Base-by-base conservation (phyloP, 2,113 vertebrate genomes). In the Pseudois nayaur region DNA sequence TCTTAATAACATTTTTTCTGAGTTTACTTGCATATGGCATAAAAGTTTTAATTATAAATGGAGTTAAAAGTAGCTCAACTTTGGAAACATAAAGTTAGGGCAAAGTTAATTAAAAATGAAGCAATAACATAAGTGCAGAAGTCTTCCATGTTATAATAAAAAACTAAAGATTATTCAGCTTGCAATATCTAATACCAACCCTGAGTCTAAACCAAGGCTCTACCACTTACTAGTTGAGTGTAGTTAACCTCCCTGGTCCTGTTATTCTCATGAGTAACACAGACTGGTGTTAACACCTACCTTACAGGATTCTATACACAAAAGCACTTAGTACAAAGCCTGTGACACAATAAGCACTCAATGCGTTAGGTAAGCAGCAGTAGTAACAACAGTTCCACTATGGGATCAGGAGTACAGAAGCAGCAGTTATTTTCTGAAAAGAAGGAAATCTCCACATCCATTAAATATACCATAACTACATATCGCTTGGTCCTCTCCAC, bases 191-290 rank as follows among this genome's bases (percentile, higher is more conserved):
- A n/a, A 21, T 50, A 55, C 43, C 74, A n/a, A 59, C 67, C 31
- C 45, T 31, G 31, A 15, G 31, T 82, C 95, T 94, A 98, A 97
- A 98, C 43, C 81, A 55, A 92, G 74, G 13, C 52, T 92, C 62
- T 21, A 29, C 6, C 17, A 40, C 40, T 48, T 67, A 54, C 48
- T 29, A 48, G 40, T 16, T 87, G 9, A 55, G 11, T 48, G 45
- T 5, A 33, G 16, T 14, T 52, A 76, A 50, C 10, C 17, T 79
- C 29, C 14, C 57, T 23, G 82, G 54, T 45, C 29, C 64, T 54
- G 13, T 6, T 21, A 36, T 10, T 84, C 43, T 82, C 50, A 29
- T 3, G 45, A 55, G 67, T 48, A 82, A 62, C 95, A 45, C 33
- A 27, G 31, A 59, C 0, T 31, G 27, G 11, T 33, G 3, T 67